Evolutionary conservation across 23 tunicate genomes (phyloP).

Genomic region (Oikopleura vanhoeffeni): DNA sequence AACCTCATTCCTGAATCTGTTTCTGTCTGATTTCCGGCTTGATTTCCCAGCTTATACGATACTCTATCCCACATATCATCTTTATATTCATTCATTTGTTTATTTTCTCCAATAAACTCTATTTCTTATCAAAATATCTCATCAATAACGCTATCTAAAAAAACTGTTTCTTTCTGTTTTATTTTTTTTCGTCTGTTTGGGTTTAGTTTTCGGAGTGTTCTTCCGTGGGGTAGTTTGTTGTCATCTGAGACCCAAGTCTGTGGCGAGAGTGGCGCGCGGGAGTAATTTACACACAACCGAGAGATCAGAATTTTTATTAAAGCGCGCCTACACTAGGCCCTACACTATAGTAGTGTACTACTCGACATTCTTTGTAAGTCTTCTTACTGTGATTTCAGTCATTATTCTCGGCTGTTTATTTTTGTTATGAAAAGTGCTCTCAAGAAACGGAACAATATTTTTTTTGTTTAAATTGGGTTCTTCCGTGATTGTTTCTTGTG

Average conservation of each 20-base stretch:
- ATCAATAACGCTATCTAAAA: neutral
- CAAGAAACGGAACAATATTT: no score
- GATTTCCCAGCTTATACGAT: neutral
- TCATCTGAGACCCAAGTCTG: neutral
- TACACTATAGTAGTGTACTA: no score
- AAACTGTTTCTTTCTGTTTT: neutral
- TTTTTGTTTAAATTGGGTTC: no score
- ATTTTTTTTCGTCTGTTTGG: neutral
- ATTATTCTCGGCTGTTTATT: no score
- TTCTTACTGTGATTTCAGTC: no score
- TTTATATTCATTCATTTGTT: neutral
- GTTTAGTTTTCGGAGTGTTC: neutral
- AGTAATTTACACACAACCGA: no score
- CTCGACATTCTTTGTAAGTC: no score
- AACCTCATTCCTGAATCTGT: neutral
- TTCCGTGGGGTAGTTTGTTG: neutral
- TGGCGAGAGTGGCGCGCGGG: constrained; percentile 6
- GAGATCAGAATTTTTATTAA: no score
- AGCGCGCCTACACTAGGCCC: no score
- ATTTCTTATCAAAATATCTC: neutral
- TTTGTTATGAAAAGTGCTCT: no score
- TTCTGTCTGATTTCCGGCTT: neutral
- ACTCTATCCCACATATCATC: neutral
- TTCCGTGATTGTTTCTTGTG: no score
- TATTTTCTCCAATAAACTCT: neutral